phyloP scores from a whole-genome alignment of 2,797 vertebrate genomes.

The Oryzias sinensis region DNA sequence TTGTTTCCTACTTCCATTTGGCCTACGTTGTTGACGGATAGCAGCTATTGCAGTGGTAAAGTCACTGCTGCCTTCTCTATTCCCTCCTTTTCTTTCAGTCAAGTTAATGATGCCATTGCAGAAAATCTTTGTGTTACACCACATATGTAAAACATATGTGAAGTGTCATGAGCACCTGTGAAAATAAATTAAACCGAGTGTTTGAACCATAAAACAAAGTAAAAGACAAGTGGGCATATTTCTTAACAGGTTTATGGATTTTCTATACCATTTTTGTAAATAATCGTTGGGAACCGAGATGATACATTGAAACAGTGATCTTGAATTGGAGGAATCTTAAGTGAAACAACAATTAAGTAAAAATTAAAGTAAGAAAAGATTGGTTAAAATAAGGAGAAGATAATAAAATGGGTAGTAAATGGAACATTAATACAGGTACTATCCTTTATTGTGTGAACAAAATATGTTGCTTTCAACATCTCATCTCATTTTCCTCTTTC shows the following conservation, averaged over 20 bases:
- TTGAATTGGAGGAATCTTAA: not conserved
- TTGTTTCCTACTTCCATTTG: constrained; percentile 68
- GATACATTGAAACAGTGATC: too few relatives aligned
- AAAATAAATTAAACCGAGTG: too few relatives aligned
- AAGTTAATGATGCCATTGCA: constrained; percentile 61
- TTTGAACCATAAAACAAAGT: too few relatives aligned
- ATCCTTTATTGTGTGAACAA: not conserved
- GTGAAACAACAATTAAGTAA: not conserved
- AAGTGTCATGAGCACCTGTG: too few relatives aligned
- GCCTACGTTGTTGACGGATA: constrained; percentile 55
- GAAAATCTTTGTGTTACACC: constrained; percentile 62
- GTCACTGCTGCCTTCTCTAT: constrained; percentile 38
- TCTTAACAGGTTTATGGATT: too few relatives aligned
- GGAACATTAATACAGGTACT: constrained; percentile 13
- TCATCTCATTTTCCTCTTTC: constrained; percentile 21
- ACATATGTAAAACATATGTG: not conserved
- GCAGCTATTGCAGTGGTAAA: constrained; percentile 68
- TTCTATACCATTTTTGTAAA: too few relatives aligned
- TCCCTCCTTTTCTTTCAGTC: constrained; percentile 66
- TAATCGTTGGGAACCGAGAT: too few relatives aligned
- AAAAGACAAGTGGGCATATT: too few relatives aligned
- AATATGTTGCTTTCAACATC: constrained; percentile 13
- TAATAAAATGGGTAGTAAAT: not conserved
- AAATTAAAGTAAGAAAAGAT: constrained; percentile 5
- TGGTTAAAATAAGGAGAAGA: not conserved